A percentile compares a stretch with the other conserved stretches of the same genome.
These are phyloP conservation scores for Pomatostomus ruficeps DNA, from an alignment of 2,113 vertebrate genomes.

Conservation along the genomic window DNA sequence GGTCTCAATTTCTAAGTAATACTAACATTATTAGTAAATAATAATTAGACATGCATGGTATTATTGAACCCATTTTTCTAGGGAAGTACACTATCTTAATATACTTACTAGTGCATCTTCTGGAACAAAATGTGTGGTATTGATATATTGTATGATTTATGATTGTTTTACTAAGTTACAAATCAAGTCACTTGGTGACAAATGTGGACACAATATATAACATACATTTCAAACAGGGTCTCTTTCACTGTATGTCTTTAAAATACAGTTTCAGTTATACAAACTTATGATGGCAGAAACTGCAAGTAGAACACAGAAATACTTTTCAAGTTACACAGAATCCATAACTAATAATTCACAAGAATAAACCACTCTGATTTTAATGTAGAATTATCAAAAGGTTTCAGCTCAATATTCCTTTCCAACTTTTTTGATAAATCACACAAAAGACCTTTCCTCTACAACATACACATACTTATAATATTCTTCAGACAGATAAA, in stretches of 20 bases:
- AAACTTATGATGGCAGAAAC: background rate
- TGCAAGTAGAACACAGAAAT: background rate
- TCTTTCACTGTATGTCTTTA: background rate
- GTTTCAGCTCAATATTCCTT: background rate
- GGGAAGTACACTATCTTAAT: background rate
- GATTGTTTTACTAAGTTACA: rapidly evolving
- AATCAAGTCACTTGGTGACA: background rate
- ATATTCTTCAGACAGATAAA: background rate
- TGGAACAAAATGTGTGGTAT: background rate
- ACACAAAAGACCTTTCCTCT: background rate
- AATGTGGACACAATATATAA: background rate
- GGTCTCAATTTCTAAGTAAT: background rate
- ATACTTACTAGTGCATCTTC: background rate
- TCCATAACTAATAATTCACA: background rate
- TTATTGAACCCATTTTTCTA: background rate
- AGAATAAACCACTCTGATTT: background rate
- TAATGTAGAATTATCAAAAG: background rate
- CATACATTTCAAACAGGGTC: background rate
- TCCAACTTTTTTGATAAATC: background rate
- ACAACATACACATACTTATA: background rate
- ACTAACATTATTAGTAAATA: background rate
- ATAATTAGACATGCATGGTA: background rate
- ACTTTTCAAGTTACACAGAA: background rate
- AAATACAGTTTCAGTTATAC: background rate
- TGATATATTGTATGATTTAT: no score